phyloP scores from a whole-genome alignment of 2,888 invertebrate species.

The Dryococelus australis region DNA sequence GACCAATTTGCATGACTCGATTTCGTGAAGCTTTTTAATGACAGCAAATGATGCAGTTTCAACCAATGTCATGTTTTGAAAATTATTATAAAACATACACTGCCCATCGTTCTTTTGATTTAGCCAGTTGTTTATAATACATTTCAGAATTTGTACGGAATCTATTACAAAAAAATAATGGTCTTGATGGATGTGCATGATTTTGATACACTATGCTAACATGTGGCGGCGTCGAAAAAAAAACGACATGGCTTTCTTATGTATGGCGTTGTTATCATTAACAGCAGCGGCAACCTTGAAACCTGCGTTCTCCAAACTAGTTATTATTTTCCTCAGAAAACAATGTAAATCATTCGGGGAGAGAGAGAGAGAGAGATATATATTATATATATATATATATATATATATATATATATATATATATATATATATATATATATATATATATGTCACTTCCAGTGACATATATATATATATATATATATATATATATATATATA shows the following conservation, averaged over 20 bases:
- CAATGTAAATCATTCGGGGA: background rate
- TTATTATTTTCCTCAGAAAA: background rate
- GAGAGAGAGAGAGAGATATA: too few relatives aligned
- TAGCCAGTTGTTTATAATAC: conserved; percentile 19
- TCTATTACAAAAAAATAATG: background rate
- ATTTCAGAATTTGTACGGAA: background rate
- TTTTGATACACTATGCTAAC: background rate
- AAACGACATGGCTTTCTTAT: background rate
- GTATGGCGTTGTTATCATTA: background rate
- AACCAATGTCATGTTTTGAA: background rate
- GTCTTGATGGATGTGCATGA: background rate
- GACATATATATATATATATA: too few relatives aligned
- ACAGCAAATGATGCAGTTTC: background rate
- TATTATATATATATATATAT: too few relatives aligned
- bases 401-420: too few relatives aligned
- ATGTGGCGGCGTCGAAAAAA: background rate
- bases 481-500: too few relatives aligned
- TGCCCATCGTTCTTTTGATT: background rate
- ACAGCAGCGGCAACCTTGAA: background rate
- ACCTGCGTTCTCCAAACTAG: background rate
- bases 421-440: too few relatives aligned
- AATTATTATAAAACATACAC: background rate
- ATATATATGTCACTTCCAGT: too few relatives aligned
- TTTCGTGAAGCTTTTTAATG: too few relatives aligned
- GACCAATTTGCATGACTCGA: too few relatives aligned